Conservation (phyloP, 1,140 invertebrate genomes). For the Lepidurus apus region DNA sequence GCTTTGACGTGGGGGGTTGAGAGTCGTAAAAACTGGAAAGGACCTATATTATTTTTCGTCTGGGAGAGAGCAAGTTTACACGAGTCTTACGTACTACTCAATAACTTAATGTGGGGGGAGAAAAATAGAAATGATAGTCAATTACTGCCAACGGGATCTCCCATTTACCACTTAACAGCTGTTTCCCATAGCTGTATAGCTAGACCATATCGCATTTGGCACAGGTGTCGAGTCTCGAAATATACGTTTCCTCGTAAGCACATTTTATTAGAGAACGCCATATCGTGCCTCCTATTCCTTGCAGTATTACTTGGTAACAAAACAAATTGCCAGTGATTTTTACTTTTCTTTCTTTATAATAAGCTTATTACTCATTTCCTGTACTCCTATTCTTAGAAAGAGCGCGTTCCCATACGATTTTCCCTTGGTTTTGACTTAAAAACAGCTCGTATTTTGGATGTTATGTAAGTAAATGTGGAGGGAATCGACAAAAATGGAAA, state of each 20-base stretch:
- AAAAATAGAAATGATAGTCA: neutral
- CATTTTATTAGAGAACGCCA: neutral
- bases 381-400: no score
- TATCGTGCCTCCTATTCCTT: neutral
- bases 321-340: no score
- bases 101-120: neutral
- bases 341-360: no score
- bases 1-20: neutral
- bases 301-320: no score
- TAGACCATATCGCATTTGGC: neutral
- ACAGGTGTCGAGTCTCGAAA: neutral
- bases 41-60: slow-evolving; percentile 8
- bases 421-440: no score
- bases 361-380: no score
- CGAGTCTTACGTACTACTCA: neutral
- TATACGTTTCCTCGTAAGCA: neutral
- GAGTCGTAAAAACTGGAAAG: neutral
- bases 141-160: neutral
- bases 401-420: no score
- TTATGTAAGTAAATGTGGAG: no score
- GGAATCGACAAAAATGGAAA: no score
- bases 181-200: neutral
- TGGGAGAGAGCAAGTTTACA: neutral
- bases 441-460: no score
- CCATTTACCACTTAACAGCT: slow-evolving; percentile 2